Evolutionary conservation across 2,797 vertebrate genomes (phyloP), one percentile per base, ranked within the genome.

Genomic region (Podargus strigoides): DNA sequence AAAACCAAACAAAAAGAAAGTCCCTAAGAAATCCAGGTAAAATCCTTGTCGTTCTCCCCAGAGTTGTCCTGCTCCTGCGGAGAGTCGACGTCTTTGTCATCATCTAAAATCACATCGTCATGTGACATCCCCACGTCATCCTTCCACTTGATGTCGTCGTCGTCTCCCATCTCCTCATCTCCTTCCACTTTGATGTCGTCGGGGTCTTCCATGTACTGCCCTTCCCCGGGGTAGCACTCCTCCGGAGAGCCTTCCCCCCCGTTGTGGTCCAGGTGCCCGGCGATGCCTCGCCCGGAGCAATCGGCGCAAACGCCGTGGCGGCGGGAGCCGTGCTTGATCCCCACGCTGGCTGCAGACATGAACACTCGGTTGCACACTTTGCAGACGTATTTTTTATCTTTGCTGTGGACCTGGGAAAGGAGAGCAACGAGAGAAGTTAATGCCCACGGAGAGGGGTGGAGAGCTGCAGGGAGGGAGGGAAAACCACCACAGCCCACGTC

Each of bases 331-430:
- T 99, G 99, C 95, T 99, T 99, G 96, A 99, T 99, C 32, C 99
- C 99, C 85, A 99, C 99, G 21, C 99, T 99, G 97, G 99, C 99
- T 0, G 99, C 99, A 0, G 99, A 99, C 99, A 99, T 99, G 97
- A 99, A 99, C 89, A 99, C 99, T 1, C 99, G 97, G 97, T 98
- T 99, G 98, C 99, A 99, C 60, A 99, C 99, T 95, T 99, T 99
- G 95, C 99, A 99, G 55, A 99, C 99, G 3, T 99, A 99, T 92
- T 99, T 99, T 97, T 99, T 99, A 90, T 99, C 99, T 97, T 99
- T 99, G 97, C 99, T 99, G 98, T 99, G 99, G 24, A 99, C 99
- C 99, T 99, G 97, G 53, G 74, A 26, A 63, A 66, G 74, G 23
- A 76, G 69, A 23, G 52, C 2, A 7, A 39, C 7, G 3, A 6